Percentiles rank a stretch among this genome's conserved stretches.
Conservation (phyloP, 2,113 vertebrate species). For the Myxocyprinus asiaticus region DNA sequence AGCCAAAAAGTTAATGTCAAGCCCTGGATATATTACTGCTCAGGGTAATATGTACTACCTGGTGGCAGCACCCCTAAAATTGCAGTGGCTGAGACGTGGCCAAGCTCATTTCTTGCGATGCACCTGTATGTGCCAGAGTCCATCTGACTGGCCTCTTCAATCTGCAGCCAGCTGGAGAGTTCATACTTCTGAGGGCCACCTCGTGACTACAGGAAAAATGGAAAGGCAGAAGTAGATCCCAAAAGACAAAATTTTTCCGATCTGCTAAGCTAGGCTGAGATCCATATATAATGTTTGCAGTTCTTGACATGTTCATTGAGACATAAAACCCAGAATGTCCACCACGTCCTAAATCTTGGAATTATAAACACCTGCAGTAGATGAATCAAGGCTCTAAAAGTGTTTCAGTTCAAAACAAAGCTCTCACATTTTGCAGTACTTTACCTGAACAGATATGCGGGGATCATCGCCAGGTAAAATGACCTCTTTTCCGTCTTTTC, state of each 20-base stretch:
- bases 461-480: constrained; percentile 77
- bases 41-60: constrained; percentile 58
- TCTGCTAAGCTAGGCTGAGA: neutral
- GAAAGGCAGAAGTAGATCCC: neutral
- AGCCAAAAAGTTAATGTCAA: too few relatives aligned
- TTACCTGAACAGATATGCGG: constrained; percentile 73
- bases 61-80: constrained; percentile 66
- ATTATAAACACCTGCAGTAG: neutral
- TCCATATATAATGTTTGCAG: neutral
- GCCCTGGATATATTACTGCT: too few relatives aligned
- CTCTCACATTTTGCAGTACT: neutral
- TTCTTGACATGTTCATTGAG: neutral
- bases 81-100: constrained; percentile 67
- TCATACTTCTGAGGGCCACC: constrained; percentile 78
- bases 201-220: constrained; percentile 64
- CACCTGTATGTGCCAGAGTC: constrained; percentile 78
- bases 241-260: neutral
- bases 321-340: neutral
- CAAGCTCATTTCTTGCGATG: constrained; percentile 70
- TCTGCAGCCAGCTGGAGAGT: constrained; percentile 81
- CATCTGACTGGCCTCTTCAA: constrained; percentile 69
- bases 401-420: neutral
- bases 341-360: neutral
- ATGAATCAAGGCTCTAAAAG: neutral
- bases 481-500: constrained; percentile 68